Base-by-base conservation (phyloP, 2,797 vertebrate genomes). In the Cossypha niveicapilla region DNA sequence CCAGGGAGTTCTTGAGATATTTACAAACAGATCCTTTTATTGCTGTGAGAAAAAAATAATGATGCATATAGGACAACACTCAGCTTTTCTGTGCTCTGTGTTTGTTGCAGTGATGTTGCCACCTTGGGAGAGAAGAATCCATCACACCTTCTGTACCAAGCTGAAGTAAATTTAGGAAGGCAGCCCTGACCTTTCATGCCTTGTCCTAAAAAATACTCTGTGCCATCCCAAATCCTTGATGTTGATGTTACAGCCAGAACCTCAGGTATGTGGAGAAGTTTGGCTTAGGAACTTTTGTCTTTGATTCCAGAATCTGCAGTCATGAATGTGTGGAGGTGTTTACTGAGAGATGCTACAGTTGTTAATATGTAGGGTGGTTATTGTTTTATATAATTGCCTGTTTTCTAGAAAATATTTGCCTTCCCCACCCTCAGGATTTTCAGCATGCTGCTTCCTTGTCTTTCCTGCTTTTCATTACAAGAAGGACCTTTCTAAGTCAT, bases 31-130 rank as follows among this genome's bases (percentile, higher is more conserved):
- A 62, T 68, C 16, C 37, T 58, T 66, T 62, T 70, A 58, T 15
- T 68, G 47, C 61, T 65, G 16, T 11, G 28, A 58, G 53, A 58
- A 75, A 66, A 77, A 75, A 34, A 4, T 3, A 13, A 28, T n/a
- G 62, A 53, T 45, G n/a, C 2, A 1, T 28, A 6, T 25, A 63
- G 61, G 62, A 68, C 54, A 61, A 30, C 0, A 1, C 19, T 73
- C 24, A 48, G 57, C 34, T 60, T 1, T 57, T 66, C 14, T 35
- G 41, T 11, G 17, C 24, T 34, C 32, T 7, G 24, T 11, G 7
- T n/a, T 62, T 80, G 37, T 73, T 57, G 47, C 13, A 35, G 54
- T 19, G 28, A 7, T 56, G 60, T 9, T 63, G 28, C 47, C 35
- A 41, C 24, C 65, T 80, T 54, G 28, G 37, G 50, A 74, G 41